A percentile compares a stretch with the other conserved stretches of the same genome.
Evolutionary conservation across 2,888 invertebrate genomes (phyloP).

Genomic region (Heliconius ismenius): DNA sequence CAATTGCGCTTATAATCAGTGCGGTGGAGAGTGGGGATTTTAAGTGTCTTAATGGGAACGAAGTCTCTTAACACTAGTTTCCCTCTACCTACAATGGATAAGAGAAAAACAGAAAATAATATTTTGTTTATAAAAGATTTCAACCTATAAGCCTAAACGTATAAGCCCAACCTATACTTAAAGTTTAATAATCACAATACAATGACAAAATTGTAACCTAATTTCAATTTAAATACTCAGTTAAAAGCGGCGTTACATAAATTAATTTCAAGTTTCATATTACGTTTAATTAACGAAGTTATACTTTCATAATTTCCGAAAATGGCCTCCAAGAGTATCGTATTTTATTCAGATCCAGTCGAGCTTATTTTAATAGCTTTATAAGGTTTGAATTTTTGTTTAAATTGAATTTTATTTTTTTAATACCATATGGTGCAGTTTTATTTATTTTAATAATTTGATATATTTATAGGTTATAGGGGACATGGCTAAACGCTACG

Average conservation of each 20-base stretch:
- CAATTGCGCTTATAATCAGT: too few relatives aligned
- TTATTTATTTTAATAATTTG: neutral
- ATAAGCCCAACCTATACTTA: too few relatives aligned
- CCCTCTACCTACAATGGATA: too few relatives aligned
- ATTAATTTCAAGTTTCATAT: conserved; percentile 24
- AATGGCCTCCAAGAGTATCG: conserved; percentile 25
- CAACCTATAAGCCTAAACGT: neutral
- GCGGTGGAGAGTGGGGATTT: too few relatives aligned
- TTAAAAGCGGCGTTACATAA: conserved; percentile 16
- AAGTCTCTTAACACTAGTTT: too few relatives aligned
- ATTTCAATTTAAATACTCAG: conserved; percentile 20
- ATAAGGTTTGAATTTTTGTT: conserved; percentile 11
- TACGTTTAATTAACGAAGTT: conserved; percentile 18
- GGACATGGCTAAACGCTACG: too few relatives aligned
- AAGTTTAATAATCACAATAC: neutral
- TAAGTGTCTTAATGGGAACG: too few relatives aligned
- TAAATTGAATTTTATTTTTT: neutral
- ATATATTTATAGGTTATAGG: too few relatives aligned
- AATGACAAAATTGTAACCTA: neutral
- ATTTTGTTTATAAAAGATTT: neutral
- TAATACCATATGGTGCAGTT: neutral
- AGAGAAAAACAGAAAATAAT: too few relatives aligned
- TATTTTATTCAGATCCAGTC: conserved; percentile 22
- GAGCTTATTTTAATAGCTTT: neutral
- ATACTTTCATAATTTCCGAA: conserved; percentile 19